Base-by-base conservation (phyloP, 2,888 invertebrate genomes). In the Anodontia alba region DNA sequence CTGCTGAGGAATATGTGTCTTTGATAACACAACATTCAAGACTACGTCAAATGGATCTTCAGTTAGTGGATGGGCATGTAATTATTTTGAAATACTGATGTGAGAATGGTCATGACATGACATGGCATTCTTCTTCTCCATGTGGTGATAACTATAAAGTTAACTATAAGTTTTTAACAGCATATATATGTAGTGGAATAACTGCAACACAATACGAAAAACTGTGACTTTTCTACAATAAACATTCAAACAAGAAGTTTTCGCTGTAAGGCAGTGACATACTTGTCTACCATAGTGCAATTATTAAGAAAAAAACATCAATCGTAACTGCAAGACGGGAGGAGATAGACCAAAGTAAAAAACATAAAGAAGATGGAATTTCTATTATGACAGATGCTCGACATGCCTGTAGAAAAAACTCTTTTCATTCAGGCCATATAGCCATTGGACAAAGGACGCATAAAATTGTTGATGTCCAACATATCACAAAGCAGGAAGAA, bases 371-470 rank as follows among this genome's bases (percentile, higher is more conserved):
- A 36, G 20, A 57, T 33, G 57, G 76, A 7, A 76, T 76, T 12
- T 46, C 71, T 20, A 62, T 76, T 33, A 76, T 76, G 76, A 38
- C 38, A 2, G 76, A 76, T 69, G 76, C 76, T 29, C n/a, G 76
- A 10, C 76, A 76, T 33, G 51, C 49, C 1, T 76, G 76, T 46
- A 26, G 71, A 15, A 71, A 76, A 33, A 75, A 75, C 29, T 43
- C 43, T 0, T 75, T 29, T 31, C 75, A 75, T 43, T 38, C 72
- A 3, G 72, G 51, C 23, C 72, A 72, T 31, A 54, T 72, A 17
- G 54, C 72, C 29, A 31, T 72, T 38, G 72, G 72, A 7, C 36
- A 38, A 42, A 49, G 36, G 8, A 54, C 72, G 12, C 66, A 38
- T 46, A 54, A 66, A 43, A 29, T 74, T 12, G 36, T 74, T 31